Evolutionary conservation across 23 tunicate genomes (phyloP), one percentile per base, ranked within the genome.

Genomic region (Clavelina lepadiformis): DNA sequence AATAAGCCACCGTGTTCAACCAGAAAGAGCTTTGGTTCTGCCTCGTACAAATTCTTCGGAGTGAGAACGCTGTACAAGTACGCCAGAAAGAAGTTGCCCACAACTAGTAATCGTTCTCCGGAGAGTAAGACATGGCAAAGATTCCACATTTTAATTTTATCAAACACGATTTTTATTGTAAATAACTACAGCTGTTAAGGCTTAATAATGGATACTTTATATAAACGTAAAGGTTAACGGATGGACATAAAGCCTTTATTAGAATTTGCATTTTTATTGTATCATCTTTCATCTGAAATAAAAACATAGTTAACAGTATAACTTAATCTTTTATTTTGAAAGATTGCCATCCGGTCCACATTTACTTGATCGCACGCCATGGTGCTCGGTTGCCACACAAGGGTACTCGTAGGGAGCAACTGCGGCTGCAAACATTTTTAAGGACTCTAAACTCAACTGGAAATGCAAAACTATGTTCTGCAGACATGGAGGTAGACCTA

Each of bases 21-120:
- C 22, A 37, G 29, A 5, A 6, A 35, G 5, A 34, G 3, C 21
- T 63, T 5, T 19, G 50, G 50, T 7, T 63, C 69, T 8, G 4
- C 3, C 3, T 6, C 19, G 7, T 35, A 35, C 22, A 63, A 63
- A 28, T 25, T 7, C 6, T 63, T 63, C 24, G 69, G 69, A 6
- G 69, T 63, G 13, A 31, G 69, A 34, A 63, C 69, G 21, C 22
- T 63, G 50, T 63, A 63, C 49, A 41, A 41, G 49, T 41, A 11
- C 49, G 11, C 13, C 11, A 41, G 49, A 41, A 41, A 41, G 49
- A 8, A n/a, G n/a, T n/a, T n/a, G n/a, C n/a, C n/a, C n/a, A n/a
- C n/a, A n/a, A n/a, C n/a, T n/a, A n/a, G n/a, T n/a, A n/a, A n/a
- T n/a, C n/a, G n/a, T n/a, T n/a, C n/a, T n/a, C n/a, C n/a, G n/a